A percentile compares a stretch with the other conserved stretches of the same genome.
phyloP scores from a whole-genome alignment of 2,113 vertebrate genomes.

The Osmerus mordax region DNA sequence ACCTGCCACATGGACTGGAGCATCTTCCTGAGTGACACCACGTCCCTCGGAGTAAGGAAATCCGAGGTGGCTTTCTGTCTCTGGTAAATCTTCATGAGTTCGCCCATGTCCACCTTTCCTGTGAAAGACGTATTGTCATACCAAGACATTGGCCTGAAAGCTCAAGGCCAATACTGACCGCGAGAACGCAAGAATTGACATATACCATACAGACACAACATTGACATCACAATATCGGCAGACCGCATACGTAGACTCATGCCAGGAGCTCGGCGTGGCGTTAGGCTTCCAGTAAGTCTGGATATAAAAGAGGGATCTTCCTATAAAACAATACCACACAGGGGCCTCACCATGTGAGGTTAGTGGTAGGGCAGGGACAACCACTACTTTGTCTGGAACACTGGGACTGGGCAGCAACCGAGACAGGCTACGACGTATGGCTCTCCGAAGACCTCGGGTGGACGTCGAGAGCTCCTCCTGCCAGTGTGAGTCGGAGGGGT shows the following conservation, averaged over 20 bases:
- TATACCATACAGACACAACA: too few species aligned
- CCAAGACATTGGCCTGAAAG: too few species aligned
- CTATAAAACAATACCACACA: background rate
- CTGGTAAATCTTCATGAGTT: constrained; percentile 78
- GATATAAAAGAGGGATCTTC: background rate
- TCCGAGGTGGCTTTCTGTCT: constrained; percentile 59
- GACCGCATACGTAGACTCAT: too few species aligned
- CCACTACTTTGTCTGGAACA: constrained; percentile 82
- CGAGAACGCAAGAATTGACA: too few species aligned
- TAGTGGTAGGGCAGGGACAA: constrained; percentile 75
- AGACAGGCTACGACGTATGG: constrained; percentile 70
- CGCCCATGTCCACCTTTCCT: constrained; percentile 86
- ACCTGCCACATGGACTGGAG: constrained; percentile 90
- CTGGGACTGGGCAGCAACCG: constrained; percentile 73
- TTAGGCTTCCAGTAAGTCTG: background rate
- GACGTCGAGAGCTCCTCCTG: constrained; percentile 27
- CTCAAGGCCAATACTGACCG: too few species aligned
- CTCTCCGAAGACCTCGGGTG: constrained; percentile 47
- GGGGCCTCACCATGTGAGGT: constrained; percentile 81
- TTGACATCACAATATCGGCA: background rate
- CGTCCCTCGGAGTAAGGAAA: constrained; percentile 47
- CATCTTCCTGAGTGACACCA: constrained; percentile 73
- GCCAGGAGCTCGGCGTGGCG: too few species aligned
- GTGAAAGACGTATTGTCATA: constrained; percentile 24
- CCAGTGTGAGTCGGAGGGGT: background rate